These are phyloP conservation scores for Dipodomys stephensi DNA, from an alignment of 2,113 vertebrate genomes.

Conservation along the genomic window DNA sequence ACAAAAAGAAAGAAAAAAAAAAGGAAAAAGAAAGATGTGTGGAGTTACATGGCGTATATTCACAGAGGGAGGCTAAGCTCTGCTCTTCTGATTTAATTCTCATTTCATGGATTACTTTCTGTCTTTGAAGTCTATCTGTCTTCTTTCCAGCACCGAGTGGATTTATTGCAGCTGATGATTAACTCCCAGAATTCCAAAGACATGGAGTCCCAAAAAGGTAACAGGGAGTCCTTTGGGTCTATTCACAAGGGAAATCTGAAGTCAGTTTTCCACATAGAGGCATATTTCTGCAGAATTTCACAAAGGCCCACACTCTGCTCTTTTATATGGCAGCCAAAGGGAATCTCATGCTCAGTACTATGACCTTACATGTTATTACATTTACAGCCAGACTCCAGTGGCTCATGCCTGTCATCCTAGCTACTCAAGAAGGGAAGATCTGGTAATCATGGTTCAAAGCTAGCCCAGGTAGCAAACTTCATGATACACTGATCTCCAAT, in stretches of 20 bases:
- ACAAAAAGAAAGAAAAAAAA: too few species aligned
- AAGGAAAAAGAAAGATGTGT: too few species aligned
- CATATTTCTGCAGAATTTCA: neutral
- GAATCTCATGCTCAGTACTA: too few species aligned
- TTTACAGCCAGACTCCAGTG: too few species aligned
- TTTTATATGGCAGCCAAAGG: neutral
- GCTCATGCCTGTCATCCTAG: too few species aligned
- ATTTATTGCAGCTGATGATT: conserved; percentile 93
- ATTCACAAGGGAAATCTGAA: neutral
- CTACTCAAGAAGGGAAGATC: too few species aligned
- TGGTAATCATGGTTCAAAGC: too few species aligned
- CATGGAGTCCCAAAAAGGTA: conserved; percentile 78
- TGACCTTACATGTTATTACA: too few species aligned
- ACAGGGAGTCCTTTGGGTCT: neutral
- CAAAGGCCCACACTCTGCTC: neutral
- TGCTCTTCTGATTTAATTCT: neutral
- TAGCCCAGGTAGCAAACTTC: too few species aligned
- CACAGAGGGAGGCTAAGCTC: neutral
- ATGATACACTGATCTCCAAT: too few species aligned
- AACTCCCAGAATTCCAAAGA: conserved; percentile 86
- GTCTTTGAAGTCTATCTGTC: neutral
- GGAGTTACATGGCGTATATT: neutral
- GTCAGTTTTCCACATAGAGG: neutral
- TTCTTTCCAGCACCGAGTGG: conserved; percentile 80
- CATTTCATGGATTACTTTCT: neutral